Conservation (phyloP, 2,888 invertebrate genomes). For the Elmis aenea region DNA sequence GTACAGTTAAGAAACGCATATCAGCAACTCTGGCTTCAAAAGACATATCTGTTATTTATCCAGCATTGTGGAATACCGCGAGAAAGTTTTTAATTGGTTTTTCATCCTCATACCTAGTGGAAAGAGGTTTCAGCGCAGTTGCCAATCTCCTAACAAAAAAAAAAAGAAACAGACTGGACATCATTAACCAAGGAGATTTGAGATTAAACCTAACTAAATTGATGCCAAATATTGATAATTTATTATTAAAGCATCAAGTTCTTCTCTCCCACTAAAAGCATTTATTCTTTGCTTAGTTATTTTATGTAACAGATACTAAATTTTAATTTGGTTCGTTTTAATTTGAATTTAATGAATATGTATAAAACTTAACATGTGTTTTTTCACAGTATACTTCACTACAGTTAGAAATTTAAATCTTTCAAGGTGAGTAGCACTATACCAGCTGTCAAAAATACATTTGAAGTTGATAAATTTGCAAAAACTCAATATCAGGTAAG, state of each 20-base stretch:
- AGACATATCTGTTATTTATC: constrained; percentile 23
- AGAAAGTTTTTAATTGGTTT: constrained; percentile 26
- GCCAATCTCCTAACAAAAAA: constrained; percentile 21
- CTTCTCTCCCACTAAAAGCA: constrained; percentile 26
- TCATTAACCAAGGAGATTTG: constrained; percentile 22
- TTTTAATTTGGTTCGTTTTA: constrained; percentile 17
- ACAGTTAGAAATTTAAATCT: no score
- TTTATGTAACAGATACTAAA: constrained; percentile 16
- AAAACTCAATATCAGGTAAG: no score
- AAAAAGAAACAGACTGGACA: constrained; percentile 23
- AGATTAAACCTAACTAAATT: constrained; percentile 28
- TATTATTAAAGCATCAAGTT: constrained; percentile 25
- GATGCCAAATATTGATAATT: constrained; percentile 28
- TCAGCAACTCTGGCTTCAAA: constrained; percentile 27
- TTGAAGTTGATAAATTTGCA: no score
- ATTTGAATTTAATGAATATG: no score
- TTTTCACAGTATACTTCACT: no score
- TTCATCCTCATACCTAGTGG: constrained; percentile 24
- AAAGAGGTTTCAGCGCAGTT: constrained; percentile 22
- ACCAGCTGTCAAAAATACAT: constrained; percentile 1
- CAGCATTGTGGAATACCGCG: constrained; percentile 25
- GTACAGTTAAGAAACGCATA: constrained; percentile 27
- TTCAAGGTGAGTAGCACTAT: constrained; percentile 6
- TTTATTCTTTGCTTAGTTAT: constrained; percentile 20
- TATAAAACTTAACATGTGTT: no score